Percentiles rank a stretch among this genome's conserved stretches.
These are phyloP conservation scores for Campaea margaritaria DNA, from an alignment of 2,888 invertebrate genomes.

Conservation along the genomic window DNA sequence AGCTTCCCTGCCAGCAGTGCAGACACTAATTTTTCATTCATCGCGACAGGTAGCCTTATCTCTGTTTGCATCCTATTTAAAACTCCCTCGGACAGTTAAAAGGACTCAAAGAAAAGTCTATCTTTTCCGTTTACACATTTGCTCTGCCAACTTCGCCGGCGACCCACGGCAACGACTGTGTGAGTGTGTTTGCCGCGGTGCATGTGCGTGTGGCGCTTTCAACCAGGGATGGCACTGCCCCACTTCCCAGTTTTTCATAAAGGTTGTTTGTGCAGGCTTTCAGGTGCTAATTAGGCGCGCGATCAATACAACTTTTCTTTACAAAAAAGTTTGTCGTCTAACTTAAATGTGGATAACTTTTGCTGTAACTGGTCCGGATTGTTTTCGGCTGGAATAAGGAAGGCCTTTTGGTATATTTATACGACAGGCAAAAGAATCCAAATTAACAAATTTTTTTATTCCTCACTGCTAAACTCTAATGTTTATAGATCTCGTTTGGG, in stretches of 20 bases:
- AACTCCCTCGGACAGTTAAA: constrained; percentile 75
- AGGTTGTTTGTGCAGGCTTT: constrained; percentile 38
- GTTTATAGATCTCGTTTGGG: constrained; percentile 1
- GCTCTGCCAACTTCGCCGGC: constrained; percentile 64
- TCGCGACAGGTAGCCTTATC: constrained; percentile 68
- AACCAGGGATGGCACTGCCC: constrained; percentile 55
- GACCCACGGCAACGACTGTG: constrained; percentile 24
- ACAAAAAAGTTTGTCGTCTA: constrained; percentile 17
- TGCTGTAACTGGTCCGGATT: constrained; percentile 7
- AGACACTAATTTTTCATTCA: constrained; percentile 72
- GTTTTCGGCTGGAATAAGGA: constrained; percentile 8
- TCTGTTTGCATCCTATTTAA: constrained; percentile 83
- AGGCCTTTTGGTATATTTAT: constrained; percentile 1
- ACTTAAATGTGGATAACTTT: constrained; percentile 19
- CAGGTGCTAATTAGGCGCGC: constrained; percentile 39
- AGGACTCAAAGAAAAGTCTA: constrained; percentile 82
- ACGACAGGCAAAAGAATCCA: too few species aligned
- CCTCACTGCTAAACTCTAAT: neutral
- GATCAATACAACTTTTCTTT: constrained; percentile 33
- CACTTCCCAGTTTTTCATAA: constrained; percentile 45
- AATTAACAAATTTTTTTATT: too few species aligned
- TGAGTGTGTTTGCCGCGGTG: constrained; percentile 18
- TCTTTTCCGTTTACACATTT: constrained; percentile 79
- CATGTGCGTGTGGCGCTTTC: constrained; percentile 27
- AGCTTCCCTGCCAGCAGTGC: constrained; percentile 37